These are phyloP conservation scores for Clostera curtula DNA, from an alignment of 2,888 invertebrate genomes.

Conservation along the genomic window DNA sequence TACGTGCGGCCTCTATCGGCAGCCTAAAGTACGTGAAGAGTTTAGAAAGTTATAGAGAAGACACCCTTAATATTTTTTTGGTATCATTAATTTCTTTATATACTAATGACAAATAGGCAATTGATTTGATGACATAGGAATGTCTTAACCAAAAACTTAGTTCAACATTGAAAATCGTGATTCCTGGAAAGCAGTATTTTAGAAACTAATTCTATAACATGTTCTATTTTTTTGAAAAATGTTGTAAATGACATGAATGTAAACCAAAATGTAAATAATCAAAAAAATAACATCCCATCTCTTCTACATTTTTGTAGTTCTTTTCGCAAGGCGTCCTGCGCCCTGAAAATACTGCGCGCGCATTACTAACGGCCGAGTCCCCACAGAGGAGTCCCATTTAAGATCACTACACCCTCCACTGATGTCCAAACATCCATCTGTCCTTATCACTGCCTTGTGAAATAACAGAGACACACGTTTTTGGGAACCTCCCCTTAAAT, in stretches of 20 bases:
- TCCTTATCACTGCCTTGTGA: constrained; percentile 21
- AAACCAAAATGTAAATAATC: too few relatives aligned
- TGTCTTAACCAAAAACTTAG: too few relatives aligned
- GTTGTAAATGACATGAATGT: too few relatives aligned
- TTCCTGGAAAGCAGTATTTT: too few relatives aligned
- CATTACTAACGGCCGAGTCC: constrained; percentile 43
- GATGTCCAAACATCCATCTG: constrained; percentile 20
- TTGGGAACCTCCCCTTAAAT: too few relatives aligned
- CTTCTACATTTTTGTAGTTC: constrained; percentile 54
- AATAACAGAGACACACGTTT: constrained; percentile 8
- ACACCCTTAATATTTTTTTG: constrained; percentile 13
- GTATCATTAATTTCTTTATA: too few relatives aligned
- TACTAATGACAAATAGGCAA: too few relatives aligned
- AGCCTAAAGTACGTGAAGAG: constrained; percentile 48
- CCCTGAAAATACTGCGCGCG: constrained; percentile 67
- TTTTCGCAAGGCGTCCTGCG: constrained; percentile 58
- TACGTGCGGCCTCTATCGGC: constrained; percentile 59
- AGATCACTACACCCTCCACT: constrained; percentile 26
- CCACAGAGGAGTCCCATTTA: constrained; percentile 29
- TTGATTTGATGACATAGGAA: too few relatives aligned
- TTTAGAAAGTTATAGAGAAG: constrained; percentile 36
- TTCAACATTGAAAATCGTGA: too few relatives aligned
- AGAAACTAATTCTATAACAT: too few relatives aligned
- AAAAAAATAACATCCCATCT: constrained; percentile 8
- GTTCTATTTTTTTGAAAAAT: too few relatives aligned